A percentile compares a stretch with the other conserved stretches of the same genome.
These are phyloP conservation scores for Montifringilla adamsi DNA, from an alignment of 2,113 vertebrate genomes.

Conservation along the genomic window DNA sequence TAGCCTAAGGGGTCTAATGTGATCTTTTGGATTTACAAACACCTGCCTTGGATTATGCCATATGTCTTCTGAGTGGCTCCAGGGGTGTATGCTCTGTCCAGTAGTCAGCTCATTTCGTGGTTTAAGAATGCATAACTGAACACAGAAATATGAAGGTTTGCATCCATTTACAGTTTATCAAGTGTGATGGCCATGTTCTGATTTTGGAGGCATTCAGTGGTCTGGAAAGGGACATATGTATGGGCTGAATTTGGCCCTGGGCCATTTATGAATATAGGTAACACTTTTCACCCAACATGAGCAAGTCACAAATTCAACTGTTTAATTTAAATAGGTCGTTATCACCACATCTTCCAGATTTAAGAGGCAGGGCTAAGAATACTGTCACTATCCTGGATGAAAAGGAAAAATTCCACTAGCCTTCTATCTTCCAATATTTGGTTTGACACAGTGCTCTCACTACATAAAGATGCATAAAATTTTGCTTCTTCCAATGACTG, in stretches of 20 bases:
- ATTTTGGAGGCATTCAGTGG: slow-evolving; percentile 54
- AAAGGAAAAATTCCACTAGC: not conserved
- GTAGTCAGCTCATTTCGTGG: not conserved
- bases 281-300: slow-evolving; percentile 37
- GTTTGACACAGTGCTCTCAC: not conserved
- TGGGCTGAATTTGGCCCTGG: slow-evolving; percentile 55
- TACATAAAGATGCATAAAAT: not conserved
- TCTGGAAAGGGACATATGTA: slow-evolving; percentile 37
- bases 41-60: slow-evolving; percentile 56
- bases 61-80: slow-evolving; percentile 56
- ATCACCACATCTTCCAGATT: slow-evolving; percentile 24
- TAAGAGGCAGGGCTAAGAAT: slow-evolving; percentile 26
- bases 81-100: slow-evolving; percentile 42
- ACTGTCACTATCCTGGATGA: slow-evolving; percentile 42
- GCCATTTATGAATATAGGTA: slow-evolving; percentile 58
- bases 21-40: slow-evolving; percentile 68
- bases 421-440: slow-evolving; percentile 1
- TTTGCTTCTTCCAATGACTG: not conserved
- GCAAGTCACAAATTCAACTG: slow-evolving; percentile 32
- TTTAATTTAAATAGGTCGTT: slow-evolving; percentile 56
- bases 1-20: slow-evolving; percentile 64
- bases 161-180: slow-evolving; percentile 56
- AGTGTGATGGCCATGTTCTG: slow-evolving; percentile 55
- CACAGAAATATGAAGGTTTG: slow-evolving; percentile 43
- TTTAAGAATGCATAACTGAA: slow-evolving; percentile 47